Evolutionary conservation across 2,888 invertebrate genomes (phyloP).

Genomic region (Drosophila mercatorum): DNA sequence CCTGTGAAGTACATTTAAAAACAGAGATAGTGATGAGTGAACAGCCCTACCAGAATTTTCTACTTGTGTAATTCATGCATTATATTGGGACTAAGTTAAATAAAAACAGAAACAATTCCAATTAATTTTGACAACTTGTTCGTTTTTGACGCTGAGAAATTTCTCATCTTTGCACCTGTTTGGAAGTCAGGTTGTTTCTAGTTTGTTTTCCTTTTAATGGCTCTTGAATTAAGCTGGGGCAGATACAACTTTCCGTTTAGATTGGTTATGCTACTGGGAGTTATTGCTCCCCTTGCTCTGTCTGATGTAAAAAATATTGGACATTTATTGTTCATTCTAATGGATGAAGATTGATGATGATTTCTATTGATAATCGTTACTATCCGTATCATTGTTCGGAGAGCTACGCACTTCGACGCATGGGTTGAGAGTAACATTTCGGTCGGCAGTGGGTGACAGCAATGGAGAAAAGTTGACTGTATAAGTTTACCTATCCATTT

Average conservation of each 20-base stretch:
- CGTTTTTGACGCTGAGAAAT: background rate
- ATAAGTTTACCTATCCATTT: conserved; percentile 15
- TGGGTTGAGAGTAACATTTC: background rate
- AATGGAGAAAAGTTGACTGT: background rate
- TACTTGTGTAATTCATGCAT: conserved; percentile 20
- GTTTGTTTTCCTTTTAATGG: background rate
- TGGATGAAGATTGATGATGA: conserved; percentile 74
- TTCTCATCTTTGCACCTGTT: conserved; percentile 32
- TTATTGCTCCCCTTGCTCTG: conserved; percentile 1
- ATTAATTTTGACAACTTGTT: conserved; percentile 19
- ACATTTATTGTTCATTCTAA: conserved; percentile 55
- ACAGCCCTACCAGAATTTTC: too few relatives aligned
- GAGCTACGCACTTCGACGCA: conserved; percentile 10
- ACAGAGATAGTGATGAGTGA: too few relatives aligned
- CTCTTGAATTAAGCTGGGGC: conserved; percentile 8
- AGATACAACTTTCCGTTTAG: conserved; percentile 22
- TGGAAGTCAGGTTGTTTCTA: background rate
- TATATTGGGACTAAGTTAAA: conserved; percentile 16
- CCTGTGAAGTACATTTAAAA: too few relatives aligned
- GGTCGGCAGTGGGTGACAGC: background rate
- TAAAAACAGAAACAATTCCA: conserved; percentile 26
- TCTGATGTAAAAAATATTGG: conserved; percentile 49
- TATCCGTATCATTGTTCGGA: conserved; percentile 42
- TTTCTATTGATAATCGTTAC: conserved; percentile 60
- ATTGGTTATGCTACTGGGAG: background rate